A percentile compares a stretch with the other conserved stretches of the same genome.
Evolutionary conservation across 2,888 invertebrate species (phyloP).

Genomic region (Beris chalybata): DNA sequence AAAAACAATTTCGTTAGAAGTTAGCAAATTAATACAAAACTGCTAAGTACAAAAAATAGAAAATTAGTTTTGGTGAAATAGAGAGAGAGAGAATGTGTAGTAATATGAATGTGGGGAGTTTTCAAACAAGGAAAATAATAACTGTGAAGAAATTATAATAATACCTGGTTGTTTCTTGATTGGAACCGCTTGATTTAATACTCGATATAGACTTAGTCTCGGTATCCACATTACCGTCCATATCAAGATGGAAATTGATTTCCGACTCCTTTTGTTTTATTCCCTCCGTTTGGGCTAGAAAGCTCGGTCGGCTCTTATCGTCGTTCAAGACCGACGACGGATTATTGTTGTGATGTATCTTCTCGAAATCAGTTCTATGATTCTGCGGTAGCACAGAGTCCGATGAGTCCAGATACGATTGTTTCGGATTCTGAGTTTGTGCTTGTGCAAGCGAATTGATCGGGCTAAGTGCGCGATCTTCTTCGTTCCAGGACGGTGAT

Average conservation of each 20-base stretch:
- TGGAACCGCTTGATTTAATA: conserved; percentile 75
- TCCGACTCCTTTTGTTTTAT: conserved; percentile 23
- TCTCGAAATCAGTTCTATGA: conserved; percentile 38
- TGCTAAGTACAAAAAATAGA: conserved; percentile 12
- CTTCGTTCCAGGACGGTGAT: conserved; percentile 56
- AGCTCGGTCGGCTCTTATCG: conserved; percentile 17
- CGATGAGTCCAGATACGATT: conserved; percentile 33
- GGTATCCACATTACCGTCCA: conserved; percentile 87
- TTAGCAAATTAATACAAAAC: conserved; percentile 18
- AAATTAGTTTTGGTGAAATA: background rate
- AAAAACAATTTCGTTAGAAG: background rate
- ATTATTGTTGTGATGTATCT: conserved; percentile 27
- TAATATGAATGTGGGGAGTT: background rate
- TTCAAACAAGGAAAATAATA: conserved; percentile 4
- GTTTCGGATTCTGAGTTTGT: conserved; percentile 34
- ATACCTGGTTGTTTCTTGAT: conserved; percentile 69
- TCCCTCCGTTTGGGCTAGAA: conserved; percentile 14
- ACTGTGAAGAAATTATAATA: conserved; percentile 6
- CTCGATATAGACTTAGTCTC: conserved; percentile 89
- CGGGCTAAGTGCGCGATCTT: conserved; percentile 53
- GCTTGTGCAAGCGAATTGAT: conserved; percentile 45
- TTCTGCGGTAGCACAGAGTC: conserved; percentile 43
- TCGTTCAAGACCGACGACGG: conserved; percentile 13
- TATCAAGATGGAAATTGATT: conserved; percentile 58
- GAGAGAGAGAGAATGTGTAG: background rate